phyloP scores from a whole-genome alignment of 1,140 invertebrate genomes.

The Trissolcus basalis region DNA sequence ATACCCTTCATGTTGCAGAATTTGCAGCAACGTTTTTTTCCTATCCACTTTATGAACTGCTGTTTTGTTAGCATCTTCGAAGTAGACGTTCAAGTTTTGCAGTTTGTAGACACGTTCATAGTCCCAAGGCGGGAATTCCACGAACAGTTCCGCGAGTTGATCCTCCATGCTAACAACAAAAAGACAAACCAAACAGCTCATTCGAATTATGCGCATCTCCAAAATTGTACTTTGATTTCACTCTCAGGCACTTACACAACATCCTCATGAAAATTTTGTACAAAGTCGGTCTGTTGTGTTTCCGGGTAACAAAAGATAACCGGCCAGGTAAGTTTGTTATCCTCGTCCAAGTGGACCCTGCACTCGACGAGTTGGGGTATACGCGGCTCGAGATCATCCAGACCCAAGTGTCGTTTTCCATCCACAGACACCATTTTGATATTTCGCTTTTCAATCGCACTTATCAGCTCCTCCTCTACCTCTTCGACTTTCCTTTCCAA shows the following conservation, averaged over 20 bases:
- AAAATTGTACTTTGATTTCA: background rate
- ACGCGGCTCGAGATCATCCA: constrained; percentile 79
- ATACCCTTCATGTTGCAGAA: constrained; percentile 81
- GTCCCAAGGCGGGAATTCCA: constrained; percentile 86
- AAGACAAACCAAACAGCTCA: constrained; percentile 42
- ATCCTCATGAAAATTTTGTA: constrained; percentile 85
- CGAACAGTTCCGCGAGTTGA: constrained; percentile 85
- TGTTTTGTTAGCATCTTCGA: constrained; percentile 82
- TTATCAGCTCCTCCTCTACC: constrained; percentile 78
- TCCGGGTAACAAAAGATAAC: constrained; percentile 90
- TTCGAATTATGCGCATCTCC: constrained; percentile 7
- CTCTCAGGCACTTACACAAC: constrained; percentile 80
- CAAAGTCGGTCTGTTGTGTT: constrained; percentile 82
- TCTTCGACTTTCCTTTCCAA: constrained; percentile 77
- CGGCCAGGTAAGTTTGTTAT: constrained; percentile 85
- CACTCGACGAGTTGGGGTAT: constrained; percentile 79
- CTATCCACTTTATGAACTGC: constrained; percentile 80
- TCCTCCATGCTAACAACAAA: constrained; percentile 80
- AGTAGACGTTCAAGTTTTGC: constrained; percentile 85
- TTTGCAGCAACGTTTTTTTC: constrained; percentile 79
- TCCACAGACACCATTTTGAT: constrained; percentile 73
- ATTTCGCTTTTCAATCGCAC: constrained; percentile 76
- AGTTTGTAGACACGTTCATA: constrained; percentile 81
- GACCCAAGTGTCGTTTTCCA: constrained; percentile 68
- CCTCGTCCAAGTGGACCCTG: constrained; percentile 79